Conservation (phyloP, 1,140 invertebrate genomes). For the Trigoniulus corallinus region DNA sequence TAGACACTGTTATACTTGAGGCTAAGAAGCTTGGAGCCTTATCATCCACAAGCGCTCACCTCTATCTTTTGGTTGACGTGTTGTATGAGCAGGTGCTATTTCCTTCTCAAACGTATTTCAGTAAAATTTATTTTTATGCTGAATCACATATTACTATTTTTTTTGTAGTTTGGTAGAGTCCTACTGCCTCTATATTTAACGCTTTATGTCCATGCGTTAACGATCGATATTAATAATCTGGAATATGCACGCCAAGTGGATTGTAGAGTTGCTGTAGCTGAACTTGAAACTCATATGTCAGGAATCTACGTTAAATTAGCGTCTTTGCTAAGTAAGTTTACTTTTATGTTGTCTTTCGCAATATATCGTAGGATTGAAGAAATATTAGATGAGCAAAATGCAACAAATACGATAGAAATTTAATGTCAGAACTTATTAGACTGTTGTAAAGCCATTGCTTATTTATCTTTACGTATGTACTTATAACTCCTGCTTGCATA, state of each 20-base stretch:
- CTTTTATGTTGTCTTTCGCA: too few relatives aligned
- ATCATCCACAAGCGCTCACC: background rate
- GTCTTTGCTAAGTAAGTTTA: too few relatives aligned
- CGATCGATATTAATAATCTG: background rate
- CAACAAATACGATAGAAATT: too few relatives aligned
- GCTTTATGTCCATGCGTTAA: background rate
- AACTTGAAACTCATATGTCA: background rate
- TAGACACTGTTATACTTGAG: background rate
- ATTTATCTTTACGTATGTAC: background rate
- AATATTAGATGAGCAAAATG: too few relatives aligned
- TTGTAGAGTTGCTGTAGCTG: background rate
- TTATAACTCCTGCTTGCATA: background rate
- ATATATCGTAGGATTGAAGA: too few relatives aligned
- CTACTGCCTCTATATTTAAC: background rate
- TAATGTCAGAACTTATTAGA: too few relatives aligned
- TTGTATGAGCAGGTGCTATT: background rate
- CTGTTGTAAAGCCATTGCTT: too few relatives aligned
- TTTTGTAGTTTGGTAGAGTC: background rate
- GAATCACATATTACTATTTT: background rate
- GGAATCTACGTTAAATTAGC: background rate
- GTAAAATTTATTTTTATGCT: background rate
- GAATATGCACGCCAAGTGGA: background rate
- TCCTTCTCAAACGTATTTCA: background rate
- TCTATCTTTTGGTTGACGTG: background rate
- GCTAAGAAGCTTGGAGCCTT: background rate